Evolutionary conservation across 2,888 invertebrate genomes (phyloP).

Genomic region (Apamea crenata): DNA sequence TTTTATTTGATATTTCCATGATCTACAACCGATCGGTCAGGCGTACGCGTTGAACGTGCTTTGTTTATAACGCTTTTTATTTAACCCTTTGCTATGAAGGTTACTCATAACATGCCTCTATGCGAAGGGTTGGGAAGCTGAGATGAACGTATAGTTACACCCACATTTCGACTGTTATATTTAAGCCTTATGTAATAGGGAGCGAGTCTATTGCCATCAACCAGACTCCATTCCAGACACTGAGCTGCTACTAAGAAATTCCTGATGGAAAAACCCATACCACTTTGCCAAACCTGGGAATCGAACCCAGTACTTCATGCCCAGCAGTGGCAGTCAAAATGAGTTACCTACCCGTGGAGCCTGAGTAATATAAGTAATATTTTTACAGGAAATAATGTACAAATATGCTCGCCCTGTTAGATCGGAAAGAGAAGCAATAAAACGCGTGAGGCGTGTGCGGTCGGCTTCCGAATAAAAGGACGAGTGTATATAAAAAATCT

Average conservation of each 20-base stretch:
- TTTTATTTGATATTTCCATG: conserved; percentile 70
- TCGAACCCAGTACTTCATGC: neutral
- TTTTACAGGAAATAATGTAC: conserved; percentile 70
- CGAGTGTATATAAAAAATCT: conserved; percentile 80
- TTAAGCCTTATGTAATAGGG: neutral
- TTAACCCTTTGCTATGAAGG: neutral
- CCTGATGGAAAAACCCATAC: neutral
- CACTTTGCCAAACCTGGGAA: too few relatives aligned
- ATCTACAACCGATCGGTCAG: conserved; percentile 40
- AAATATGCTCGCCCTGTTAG: conserved; percentile 72
- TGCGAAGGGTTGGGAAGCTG: too few relatives aligned
- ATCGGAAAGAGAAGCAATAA: conserved; percentile 82
- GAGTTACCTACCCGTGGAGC: conserved; percentile 42
- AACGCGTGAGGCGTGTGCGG: conserved; percentile 81
- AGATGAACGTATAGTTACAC: neutral
- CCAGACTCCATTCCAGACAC: neutral
- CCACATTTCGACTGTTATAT: neutral
- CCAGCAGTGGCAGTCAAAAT: neutral
- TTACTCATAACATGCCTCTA: neutral
- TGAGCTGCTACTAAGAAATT: neutral
- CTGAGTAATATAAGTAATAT: conserved; percentile 69
- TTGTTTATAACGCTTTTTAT: conserved; percentile 36
- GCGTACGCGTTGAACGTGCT: neutral
- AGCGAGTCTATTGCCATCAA: neutral
- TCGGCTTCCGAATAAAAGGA: conserved; percentile 82